Evolutionary conservation across 92 coral and sea anemone species (phyloP), one percentile per base, ranked within the genome.

Genomic region (Blastomussa wellsi): DNA sequence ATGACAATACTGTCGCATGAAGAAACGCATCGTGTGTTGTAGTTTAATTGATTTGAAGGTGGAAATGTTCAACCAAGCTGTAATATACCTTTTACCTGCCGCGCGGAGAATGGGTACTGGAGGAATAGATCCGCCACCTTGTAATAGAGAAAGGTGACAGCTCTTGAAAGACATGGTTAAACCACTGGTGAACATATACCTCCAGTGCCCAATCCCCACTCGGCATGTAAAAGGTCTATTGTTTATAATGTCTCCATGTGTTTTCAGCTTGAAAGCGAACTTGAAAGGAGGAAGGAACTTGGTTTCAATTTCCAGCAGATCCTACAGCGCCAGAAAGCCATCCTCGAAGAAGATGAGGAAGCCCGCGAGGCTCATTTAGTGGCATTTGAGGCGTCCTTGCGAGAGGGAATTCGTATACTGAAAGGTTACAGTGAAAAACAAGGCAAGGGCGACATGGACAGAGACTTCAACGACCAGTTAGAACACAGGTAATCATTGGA

Each of bases 271-370:
- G 96, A 94, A 76, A 90, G 71, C 60, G 99, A 96, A 80, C 91
- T 96, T n/a, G 98, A 96, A 66, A 93, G 99, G 42, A 87, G 99
- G 41, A 94, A 95, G 81, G 99, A 96, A 15, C 95, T 96, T 15
- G 99, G 99, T 24, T 96, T 96, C 77, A 88, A 93, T 77, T 96
- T 96, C 92, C 99, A 92, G 64, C 99, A 96, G 88, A 88, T 94
- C 59, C 84, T 94, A 14, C 91, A 93, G 68, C 94, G 95, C 33
- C 98, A 96, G 88, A 90, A 91, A 77, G 79, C 94, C 31, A 78
- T 93, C 53, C 90, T 96, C 84, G 72, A 88, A 49, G 93, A 96
- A 52, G 99, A 96, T 64, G 99, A 96, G 42, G 93, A 92, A 20
- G 98, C 93, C 20, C 91, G 99, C 41, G 98, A 96, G 82, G 98